Base-by-base conservation (phyloP, 2,797 vertebrate species). In the Pipistrellus pygmaeus region DNA sequence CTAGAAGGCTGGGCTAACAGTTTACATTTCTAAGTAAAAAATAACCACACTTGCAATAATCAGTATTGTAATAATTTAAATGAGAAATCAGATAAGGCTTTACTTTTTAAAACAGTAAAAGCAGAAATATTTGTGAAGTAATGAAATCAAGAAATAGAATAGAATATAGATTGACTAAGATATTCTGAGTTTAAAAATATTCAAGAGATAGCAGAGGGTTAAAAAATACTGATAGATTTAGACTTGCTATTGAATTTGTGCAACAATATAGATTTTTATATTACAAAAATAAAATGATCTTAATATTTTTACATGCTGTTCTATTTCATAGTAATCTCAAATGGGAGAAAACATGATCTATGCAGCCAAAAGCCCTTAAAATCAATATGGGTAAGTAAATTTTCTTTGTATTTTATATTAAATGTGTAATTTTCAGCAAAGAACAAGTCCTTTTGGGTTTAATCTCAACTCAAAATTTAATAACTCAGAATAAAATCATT, bases 391-490 rank as follows among this genome's bases (percentile, higher is more conserved):
- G 62, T 57, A 38, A 85, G 35, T 96, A 96, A 97, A 97, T 96
- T 94, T 25, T 57, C 17, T 97, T 98, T 97, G 87, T 96, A 85
- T 78, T 93, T 88, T 23, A 68, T 51, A 94, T 96, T 97, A 96
- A 97, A 96, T 89, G 90, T 66, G n/a, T 94, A 93, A 97, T 97
- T 98, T 98, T 44, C 78, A 94, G 8, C 90, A 94, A 98, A 95
- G 38, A 60, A 96, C 92, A 97, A 97, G 92, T 97, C 44, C 55
- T 68, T 97, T 95, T 78, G 71, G 5, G 12, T 94, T 98, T 97
- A 97, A 97, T 97, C 72, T 86, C 30, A 96, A 80, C 35, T 77
- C 64, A 92, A 85, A 98, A 82, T 95, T 96, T 96, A 89, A 64
- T 9, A 95, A 76, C 73, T 97, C 55, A 92, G 66, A 96, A 83